Base-by-base conservation (phyloP, 2,888 invertebrate genomes). In the Resseliella maxima region DNA sequence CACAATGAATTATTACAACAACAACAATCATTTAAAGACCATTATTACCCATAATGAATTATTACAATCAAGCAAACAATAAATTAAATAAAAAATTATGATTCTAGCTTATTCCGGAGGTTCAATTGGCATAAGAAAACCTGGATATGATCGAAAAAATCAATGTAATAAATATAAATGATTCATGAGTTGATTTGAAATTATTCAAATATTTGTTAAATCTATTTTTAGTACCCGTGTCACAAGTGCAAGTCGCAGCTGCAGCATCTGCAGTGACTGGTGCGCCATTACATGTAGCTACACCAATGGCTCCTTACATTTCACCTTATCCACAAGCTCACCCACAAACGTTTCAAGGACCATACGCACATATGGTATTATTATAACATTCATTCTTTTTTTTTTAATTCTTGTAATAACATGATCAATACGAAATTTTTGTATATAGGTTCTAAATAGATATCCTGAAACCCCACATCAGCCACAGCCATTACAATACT, bases 271-370 rank as follows among this genome's bases (percentile, higher is more conserved):
- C 90, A 87, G 91, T 91, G 86, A 96, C 96, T 59, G 97, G 97
- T 0, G 97, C 96, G 90, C 97, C 97, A 5, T 92, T 97, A 87
- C 91, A 97, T 89, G 95, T 97, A 64, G 95, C 96, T 35, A 95
- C 95, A 31, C 95, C 96, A 18, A 92, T 96, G 90, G 95, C 94
- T 89, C 95, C 93, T 88, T 93, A 93, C 90, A 92, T 94, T 89
- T 93, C 93, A 88, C 93, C 94, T 91, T 93, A 93, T 89, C 94
- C 94, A 90, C 92, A 94, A 88, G 91, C 89, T 89, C 91, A 90
- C 92, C 92, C 91, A 90, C 91, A 88, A 90, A 92, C 90, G 90
- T 93, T 89, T 92, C 90, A 89, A 88, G 89, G 90, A 86, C 92
- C 92, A 87, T 89, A 91, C 88, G 91, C 91, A 86, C 92, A 92